phyloP scores from a whole-genome alignment of 2,113 vertebrate species.

The Nyctibius bracteatus region DNA sequence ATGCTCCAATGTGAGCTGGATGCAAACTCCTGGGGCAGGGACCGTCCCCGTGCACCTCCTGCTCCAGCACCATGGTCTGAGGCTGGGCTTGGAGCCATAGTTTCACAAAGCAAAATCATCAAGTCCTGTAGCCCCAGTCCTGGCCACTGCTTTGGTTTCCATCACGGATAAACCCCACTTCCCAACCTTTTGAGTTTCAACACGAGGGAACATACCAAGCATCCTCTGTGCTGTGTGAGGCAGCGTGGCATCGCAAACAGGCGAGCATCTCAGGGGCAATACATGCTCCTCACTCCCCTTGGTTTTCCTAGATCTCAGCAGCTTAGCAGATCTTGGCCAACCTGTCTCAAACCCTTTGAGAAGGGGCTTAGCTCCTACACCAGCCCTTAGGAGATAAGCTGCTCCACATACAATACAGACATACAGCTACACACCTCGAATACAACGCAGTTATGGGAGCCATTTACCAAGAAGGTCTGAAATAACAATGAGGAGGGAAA shows the following conservation, averaged over 20 bases:
- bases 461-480: neutral
- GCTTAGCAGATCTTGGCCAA: neutral
- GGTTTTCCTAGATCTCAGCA: neutral
- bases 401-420: accelerated
- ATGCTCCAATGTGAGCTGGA: neutral
- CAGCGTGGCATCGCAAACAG: accelerated
- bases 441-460: neutral
- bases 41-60: neutral
- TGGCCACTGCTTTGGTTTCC: neutral
- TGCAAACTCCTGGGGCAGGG: neutral
- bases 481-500: neutral
- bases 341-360: neutral
- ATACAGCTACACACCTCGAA: neutral
- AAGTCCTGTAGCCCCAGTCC: neutral
- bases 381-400: neutral
- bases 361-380: neutral
- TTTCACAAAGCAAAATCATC: neutral
- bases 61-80: neutral
- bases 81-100: neutral
- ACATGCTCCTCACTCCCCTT: neutral
- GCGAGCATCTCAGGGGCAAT: accelerated
- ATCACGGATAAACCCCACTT: neutral
- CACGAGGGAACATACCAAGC: neutral
- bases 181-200: neutral
- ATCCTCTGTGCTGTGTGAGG: accelerated